phyloP scores from a whole-genome alignment of 2,888 invertebrate species.

The Drosophila meridionalis region DNA sequence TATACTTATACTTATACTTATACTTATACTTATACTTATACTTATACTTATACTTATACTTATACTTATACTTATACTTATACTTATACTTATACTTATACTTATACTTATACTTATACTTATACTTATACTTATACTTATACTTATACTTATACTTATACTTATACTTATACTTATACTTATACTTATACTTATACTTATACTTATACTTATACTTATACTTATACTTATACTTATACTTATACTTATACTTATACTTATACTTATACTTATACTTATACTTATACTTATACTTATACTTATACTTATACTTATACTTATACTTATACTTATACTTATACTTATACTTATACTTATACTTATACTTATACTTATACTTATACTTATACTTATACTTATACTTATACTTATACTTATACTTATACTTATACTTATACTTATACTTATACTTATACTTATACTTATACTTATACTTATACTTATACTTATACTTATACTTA shows the following conservation, averaged over 20 bases:
- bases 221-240: conserved; percentile 7
- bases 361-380: conserved; percentile 7
- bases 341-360: conserved; percentile 5
- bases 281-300: conserved; percentile 7
- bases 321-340: conserved; percentile 5
- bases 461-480: too few relatives aligned
- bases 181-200: conserved; percentile 5
- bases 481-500: background rate
- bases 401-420: conserved; percentile 6
- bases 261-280: conserved; percentile 7
- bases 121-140: conserved; percentile 6
- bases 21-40: conserved; percentile 7
- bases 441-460: background rate
- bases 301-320: conserved; percentile 7
- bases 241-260: conserved; percentile 7
- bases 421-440: background rate
- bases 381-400: conserved; percentile 7
- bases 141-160: conserved; percentile 6
- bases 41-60: conserved; percentile 7
- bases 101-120: conserved; percentile 6
- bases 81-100: conserved; percentile 5
- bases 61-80: conserved; percentile 6
- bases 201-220: conserved; percentile 6
- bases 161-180: conserved; percentile 6
- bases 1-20: conserved; percentile 6